Base-by-base conservation (phyloP, 1,140 invertebrate genomes). In the Scaptomyza graminum region DNA sequence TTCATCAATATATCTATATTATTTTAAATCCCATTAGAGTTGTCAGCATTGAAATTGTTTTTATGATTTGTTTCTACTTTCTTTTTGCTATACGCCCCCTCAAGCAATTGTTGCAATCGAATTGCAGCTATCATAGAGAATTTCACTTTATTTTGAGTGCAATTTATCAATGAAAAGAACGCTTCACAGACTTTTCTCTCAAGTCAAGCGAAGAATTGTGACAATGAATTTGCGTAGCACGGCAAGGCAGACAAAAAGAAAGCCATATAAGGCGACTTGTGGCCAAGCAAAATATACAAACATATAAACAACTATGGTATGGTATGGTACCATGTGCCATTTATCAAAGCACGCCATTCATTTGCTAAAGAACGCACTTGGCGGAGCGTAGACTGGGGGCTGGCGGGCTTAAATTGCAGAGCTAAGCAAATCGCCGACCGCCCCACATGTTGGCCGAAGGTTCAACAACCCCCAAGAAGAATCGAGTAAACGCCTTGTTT, bases 281-380 rank as follows among this genome's bases (percentile, higher is more conserved):
- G 64, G 50, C 54, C 56, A 50, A 49, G 16, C 11, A 22, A 12
- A 47, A 12, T 13, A 25, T 13, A 56, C 16, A 34, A 34, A 34
- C 31, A 34, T 34, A 9, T 34, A 34, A 34, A 34, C 31, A 34
- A 34, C 7, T 34, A 9, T 34, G 31, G 31, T 65, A 9, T 34
- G 31, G 31, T 65, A 60, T 54, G 57, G 43, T 51, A 47, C 50
- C 62, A 66, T 71, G 68, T 55, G 68, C 61, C 50, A 75, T 75
- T 71, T 75, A 66, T 77, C 75, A 78, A 78, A 78, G 75, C 75
- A 43, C 51, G 57, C 68, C 57, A 75, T 78, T 78, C 75, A 78
- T 78, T 57, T 41, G 66, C 49, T 41, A 28, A 68, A 63, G 64
- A 67, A 59, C 49, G 50, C 60, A 56, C 64, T 59, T 60, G 37